phyloP scores from a whole-genome alignment of 2,888 invertebrate genomes.

The Mayetiola destructor region DNA sequence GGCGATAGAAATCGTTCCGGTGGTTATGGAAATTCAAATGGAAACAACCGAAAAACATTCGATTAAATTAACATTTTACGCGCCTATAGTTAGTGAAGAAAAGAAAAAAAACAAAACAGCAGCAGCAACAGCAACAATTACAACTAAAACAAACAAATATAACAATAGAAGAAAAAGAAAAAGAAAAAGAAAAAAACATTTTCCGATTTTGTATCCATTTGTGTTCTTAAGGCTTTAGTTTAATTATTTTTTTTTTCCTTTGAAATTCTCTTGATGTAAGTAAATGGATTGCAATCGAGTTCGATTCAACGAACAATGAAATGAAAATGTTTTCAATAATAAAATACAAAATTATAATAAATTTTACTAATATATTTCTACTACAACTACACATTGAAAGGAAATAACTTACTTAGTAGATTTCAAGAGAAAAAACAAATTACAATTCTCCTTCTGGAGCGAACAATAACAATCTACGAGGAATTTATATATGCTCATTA shows the following conservation, averaged over 20 bases:
- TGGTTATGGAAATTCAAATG: not conserved
- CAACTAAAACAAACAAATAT: too few species aligned
- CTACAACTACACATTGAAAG: too few species aligned
- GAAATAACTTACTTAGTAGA: too few species aligned
- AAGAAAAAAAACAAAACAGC: too few species aligned
- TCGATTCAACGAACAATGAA: not conserved
- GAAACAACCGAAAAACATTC: conserved; percentile 7
- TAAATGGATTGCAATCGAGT: conserved; percentile 1
- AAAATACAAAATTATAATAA: not conserved
- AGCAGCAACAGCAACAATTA: too few species aligned
- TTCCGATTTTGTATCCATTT: not conserved
- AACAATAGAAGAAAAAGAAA: too few species aligned
- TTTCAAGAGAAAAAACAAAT: too few species aligned
- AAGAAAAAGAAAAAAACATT: too few species aligned
- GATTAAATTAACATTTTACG: not conserved
- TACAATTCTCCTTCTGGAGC: too few species aligned
- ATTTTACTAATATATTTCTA: not conserved
- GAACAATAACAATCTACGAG: too few species aligned
- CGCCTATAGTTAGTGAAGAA: too few species aligned
- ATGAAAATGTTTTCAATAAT: too few species aligned
- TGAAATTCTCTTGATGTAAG: not conserved
- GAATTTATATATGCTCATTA: not conserved
- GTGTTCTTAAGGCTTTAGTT: not conserved
- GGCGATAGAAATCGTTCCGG: not conserved
- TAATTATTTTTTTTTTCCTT: not conserved